These are phyloP conservation scores for Cistogaster globosa DNA, from an alignment of 2,888 invertebrate genomes.

Conservation along the genomic window DNA sequence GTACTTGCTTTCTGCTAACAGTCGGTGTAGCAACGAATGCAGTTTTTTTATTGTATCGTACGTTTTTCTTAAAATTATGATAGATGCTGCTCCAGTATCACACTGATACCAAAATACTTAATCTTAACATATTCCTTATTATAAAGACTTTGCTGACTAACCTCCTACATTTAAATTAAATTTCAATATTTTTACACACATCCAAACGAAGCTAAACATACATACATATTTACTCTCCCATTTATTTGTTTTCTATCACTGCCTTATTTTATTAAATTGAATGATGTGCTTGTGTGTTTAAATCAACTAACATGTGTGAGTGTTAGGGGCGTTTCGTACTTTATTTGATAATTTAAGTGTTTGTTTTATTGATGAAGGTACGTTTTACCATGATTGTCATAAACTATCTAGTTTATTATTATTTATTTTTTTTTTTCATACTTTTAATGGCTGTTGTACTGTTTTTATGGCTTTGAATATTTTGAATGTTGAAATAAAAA, in stretches of 20 bases:
- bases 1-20: too few relatives aligned
- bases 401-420: slow-evolving; percentile 47
- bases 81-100: too few relatives aligned
- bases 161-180: slow-evolving; percentile 9
- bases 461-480: not conserved
- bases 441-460: slow-evolving; percentile 20
- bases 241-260: slow-evolving; percentile 14
- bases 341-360: slow-evolving; percentile 66
- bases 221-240: not conserved
- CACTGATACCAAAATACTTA: not conserved
- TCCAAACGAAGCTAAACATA: not conserved
- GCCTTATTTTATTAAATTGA: slow-evolving; percentile 3
- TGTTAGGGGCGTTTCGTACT: slow-evolving; percentile 35
- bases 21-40: too few relatives aligned
- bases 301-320: not conserved
- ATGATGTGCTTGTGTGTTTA: not conserved
- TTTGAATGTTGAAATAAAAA: not conserved
- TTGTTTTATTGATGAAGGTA: slow-evolving; percentile 65
- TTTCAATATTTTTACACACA: not conserved
- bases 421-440: slow-evolving; percentile 1
- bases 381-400: slow-evolving; percentile 55
- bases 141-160: not conserved
- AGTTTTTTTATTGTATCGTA: too few relatives aligned
- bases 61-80: too few relatives aligned
- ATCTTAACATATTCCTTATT: not conserved